Percentiles rank a stretch among this genome's conserved stretches.
Conservation (phyloP, 2,888 invertebrate species). For the Papilio elwesi region DNA sequence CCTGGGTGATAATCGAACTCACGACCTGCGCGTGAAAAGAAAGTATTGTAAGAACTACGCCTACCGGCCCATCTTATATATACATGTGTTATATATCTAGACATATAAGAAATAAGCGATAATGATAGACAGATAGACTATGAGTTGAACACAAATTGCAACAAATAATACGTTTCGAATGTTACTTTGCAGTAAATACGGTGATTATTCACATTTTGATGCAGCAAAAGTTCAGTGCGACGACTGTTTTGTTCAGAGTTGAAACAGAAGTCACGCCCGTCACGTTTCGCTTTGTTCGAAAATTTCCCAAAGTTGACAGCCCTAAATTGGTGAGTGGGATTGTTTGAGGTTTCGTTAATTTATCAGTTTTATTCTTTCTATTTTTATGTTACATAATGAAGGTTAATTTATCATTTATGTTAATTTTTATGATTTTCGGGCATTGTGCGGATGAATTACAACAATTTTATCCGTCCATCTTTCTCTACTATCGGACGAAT, state of each 20-base stretch:
- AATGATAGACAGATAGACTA: too few species aligned
- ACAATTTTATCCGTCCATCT: too few species aligned
- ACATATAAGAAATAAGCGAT: too few species aligned
- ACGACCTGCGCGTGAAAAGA: too few species aligned
- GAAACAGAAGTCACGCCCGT: constrained; percentile 26
- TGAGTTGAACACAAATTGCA: neutral
- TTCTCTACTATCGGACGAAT: too few species aligned
- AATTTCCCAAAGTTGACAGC: constrained; percentile 30
- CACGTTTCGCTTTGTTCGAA: constrained; percentile 27
- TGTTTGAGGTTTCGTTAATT: constrained; percentile 32
- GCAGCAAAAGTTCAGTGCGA: constrained; percentile 22
- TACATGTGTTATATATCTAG: too few species aligned
- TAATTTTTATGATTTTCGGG: neutral
- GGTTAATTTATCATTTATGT: neutral
- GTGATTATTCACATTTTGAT: constrained; percentile 29
- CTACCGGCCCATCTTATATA: too few species aligned
- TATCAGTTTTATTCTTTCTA: constrained; percentile 1
- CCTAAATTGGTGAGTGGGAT: constrained; percentile 27
- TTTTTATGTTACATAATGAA: neutral
- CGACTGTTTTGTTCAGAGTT: constrained; percentile 28
- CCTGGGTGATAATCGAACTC: too few species aligned
- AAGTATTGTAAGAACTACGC: too few species aligned
- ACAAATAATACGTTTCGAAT: constrained; percentile 5
- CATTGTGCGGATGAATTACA: too few species aligned
- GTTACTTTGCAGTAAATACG: constrained; percentile 7